Evolutionary conservation across 2,797 vertebrate genomes (phyloP).

Genomic region (Tangara arthus): DNA sequence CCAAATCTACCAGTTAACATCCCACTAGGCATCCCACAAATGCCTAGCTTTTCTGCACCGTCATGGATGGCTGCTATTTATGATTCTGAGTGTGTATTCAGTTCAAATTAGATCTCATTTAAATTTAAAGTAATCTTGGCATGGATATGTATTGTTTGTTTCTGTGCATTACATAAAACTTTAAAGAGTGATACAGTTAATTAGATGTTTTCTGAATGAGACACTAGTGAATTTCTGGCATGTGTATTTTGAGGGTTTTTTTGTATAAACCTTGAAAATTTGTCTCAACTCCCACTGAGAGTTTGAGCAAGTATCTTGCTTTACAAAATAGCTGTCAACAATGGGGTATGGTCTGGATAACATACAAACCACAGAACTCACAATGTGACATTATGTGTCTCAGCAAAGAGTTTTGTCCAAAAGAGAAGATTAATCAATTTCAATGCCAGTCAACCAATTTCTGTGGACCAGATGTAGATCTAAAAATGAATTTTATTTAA

Average conservation of each 20-base stretch:
- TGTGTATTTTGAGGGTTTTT: slow-evolving; percentile 55
- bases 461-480: slow-evolving; percentile 60
- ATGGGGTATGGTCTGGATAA: slow-evolving; percentile 1
- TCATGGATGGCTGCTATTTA: slow-evolving; percentile 92
- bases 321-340: slow-evolving; percentile 52
- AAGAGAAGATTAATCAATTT: slow-evolving; percentile 32
- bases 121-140: slow-evolving; percentile 89
- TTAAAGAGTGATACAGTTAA: slow-evolving; percentile 75
- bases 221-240: slow-evolving; percentile 76
- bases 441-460: slow-evolving; percentile 28
- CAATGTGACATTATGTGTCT: slow-evolving; percentile 1
- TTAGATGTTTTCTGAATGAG: slow-evolving; percentile 77
- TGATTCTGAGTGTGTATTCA: slow-evolving; percentile 98
- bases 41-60: slow-evolving; percentile 93
- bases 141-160: slow-evolving; percentile 92
- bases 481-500: slow-evolving; percentile 40
- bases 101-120: slow-evolving; percentile 92
- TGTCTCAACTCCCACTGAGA: slow-evolving; percentile 69
- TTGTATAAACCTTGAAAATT: slow-evolving; percentile 73
- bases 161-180: slow-evolving; percentile 77
- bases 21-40: slow-evolving; percentile 99
- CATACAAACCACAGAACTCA: not conserved
- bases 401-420: slow-evolving; percentile 32
- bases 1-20: slow-evolving; percentile 99
- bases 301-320: slow-evolving; percentile 64